These are phyloP conservation scores for Terrapene triunguis DNA, from an alignment of 2,113 vertebrate species.

Conservation along the genomic window DNA sequence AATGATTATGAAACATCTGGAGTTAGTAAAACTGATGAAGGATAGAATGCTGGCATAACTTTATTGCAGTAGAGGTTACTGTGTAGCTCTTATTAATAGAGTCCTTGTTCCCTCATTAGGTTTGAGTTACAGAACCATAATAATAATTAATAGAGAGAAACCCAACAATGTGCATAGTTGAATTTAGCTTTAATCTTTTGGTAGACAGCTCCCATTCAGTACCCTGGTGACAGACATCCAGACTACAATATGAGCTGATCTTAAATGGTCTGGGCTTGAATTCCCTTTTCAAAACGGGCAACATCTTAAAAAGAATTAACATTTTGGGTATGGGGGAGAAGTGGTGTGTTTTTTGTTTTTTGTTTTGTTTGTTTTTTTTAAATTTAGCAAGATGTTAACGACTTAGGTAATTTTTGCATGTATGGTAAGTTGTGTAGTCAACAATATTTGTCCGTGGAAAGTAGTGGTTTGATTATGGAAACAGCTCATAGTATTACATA, in stretches of 20 bases:
- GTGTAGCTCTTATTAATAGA: conserved; percentile 70
- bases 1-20: conserved; percentile 61
- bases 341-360: neutral
- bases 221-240: conserved; percentile 49
- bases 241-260: conserved; percentile 8
- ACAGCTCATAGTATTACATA: neutral
- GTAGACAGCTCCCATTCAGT: neutral
- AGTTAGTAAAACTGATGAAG: conserved; percentile 43
- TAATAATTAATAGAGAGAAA: conserved; percentile 1
- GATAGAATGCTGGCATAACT: conserved; percentile 18
- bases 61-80: conserved; percentile 70
- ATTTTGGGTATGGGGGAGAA: neutral
- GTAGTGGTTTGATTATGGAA: conserved; percentile 40
- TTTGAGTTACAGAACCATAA: conserved; percentile 75
- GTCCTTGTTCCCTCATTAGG: conserved; percentile 65
- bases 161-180: conserved; percentile 13
- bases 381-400: neutral
- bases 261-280: conserved; percentile 32
- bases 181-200: conserved; percentile 64
- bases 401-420: conserved; percentile 31
- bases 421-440: neutral
- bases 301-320: conserved; percentile 22
- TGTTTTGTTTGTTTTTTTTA: conserved; percentile 21
- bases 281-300: conserved; percentile 22
- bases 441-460: conserved; percentile 55